These are phyloP conservation scores for Cerastis rubricosa DNA, from an alignment of 2,888 invertebrate genomes.

Conservation along the genomic window DNA sequence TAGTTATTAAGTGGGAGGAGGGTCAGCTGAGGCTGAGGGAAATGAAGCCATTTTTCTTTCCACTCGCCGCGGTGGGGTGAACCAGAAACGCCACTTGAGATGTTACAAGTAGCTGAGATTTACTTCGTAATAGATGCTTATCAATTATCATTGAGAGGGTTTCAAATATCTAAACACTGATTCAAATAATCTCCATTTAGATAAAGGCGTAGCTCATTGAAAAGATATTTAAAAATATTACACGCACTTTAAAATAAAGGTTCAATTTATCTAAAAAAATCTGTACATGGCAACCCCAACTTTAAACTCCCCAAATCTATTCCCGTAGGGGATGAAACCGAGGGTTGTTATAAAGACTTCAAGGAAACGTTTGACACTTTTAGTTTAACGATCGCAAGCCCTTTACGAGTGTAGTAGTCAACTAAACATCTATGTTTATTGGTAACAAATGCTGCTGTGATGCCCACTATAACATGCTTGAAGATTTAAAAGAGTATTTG, in stretches of 20 bases:
- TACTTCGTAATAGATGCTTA: background rate
- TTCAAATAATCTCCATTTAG: background rate
- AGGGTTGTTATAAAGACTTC: conserved; percentile 56
- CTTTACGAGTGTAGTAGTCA: conserved; percentile 49
- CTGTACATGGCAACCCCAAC: conserved; percentile 9
- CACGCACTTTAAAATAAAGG: background rate
- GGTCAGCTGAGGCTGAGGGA: conserved; percentile 39
- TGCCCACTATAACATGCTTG: conserved; percentile 24
- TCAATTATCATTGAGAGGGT: conserved; percentile 1
- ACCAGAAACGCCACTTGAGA: conserved; percentile 22
- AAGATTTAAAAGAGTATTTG: conserved; percentile 49
- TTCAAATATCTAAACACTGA: background rate
- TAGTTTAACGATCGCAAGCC: conserved; percentile 56
- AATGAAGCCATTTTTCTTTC: conserved; percentile 53
- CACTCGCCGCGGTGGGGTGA: conserved; percentile 3
- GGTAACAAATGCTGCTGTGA: conserved; percentile 60
- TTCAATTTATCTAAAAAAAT: conserved; percentile 13
- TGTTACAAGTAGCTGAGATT: conserved; percentile 13
- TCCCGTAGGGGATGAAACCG: conserved; percentile 54
- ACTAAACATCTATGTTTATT: conserved; percentile 64
- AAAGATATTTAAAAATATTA: conserved; percentile 1
- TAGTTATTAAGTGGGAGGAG: conserved; percentile 35
- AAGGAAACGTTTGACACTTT: conserved; percentile 58
- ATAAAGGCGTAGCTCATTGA: background rate
- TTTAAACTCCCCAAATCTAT: conserved; percentile 46